Conservation (phyloP, 2,797 vertebrate genomes). For the Notolabrus celidotus region DNA sequence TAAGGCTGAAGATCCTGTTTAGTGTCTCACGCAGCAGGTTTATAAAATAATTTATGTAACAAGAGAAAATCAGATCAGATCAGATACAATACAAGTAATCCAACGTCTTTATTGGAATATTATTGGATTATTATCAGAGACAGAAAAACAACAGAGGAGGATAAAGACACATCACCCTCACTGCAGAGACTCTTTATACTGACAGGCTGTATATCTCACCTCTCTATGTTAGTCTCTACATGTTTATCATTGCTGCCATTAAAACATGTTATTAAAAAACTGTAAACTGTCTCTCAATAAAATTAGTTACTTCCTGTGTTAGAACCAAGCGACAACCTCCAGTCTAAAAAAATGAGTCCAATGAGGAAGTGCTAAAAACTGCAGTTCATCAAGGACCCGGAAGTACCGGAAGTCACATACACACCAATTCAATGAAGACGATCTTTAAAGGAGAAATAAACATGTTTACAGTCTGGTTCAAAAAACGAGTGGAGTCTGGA, state of each 20-base stretch:
- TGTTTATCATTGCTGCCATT: background rate
- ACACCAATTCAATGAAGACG: no score
- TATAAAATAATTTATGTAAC: slow-evolving; percentile 45
- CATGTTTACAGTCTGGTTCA: no score
- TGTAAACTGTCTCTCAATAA: no score
- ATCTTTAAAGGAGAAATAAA: no score
- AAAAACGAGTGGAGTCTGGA: no score
- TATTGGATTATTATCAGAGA: slow-evolving; percentile 58
- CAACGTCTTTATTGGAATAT: slow-evolving; percentile 52
- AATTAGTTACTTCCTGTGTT: no score
- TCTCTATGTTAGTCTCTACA: background rate
- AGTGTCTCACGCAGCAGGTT: slow-evolving; percentile 36
- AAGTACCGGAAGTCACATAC: no score
- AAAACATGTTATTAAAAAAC: no score
- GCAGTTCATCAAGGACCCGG: no score
- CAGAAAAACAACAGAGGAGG: slow-evolving; percentile 42
- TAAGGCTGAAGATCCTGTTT: slow-evolving; percentile 32
- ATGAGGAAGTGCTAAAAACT: no score
- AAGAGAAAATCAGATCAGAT: slow-evolving; percentile 21
- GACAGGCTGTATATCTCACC: background rate
- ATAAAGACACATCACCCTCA: slow-evolving; percentile 13
- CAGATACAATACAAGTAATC: slow-evolving; percentile 12
- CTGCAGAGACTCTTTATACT: background rate
- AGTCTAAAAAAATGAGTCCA: no score
- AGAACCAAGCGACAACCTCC: no score